Conservation (phyloP, 2,888 invertebrate genomes). For the Drosophila fungiperda region DNA sequence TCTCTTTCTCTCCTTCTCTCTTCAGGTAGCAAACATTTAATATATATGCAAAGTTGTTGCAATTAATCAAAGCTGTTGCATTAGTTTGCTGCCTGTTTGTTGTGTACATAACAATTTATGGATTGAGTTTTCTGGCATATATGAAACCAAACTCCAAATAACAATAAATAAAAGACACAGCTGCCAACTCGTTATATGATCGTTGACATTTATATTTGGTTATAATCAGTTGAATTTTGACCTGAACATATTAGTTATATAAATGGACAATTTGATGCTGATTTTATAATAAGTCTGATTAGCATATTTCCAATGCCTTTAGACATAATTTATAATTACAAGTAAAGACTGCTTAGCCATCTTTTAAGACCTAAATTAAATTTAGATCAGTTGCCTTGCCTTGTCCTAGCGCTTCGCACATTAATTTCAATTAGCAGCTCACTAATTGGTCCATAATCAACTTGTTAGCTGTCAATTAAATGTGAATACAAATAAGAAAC, state of each 20-base stretch:
- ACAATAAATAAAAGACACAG: constrained; percentile 13
- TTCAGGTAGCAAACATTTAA: constrained; percentile 49
- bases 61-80: constrained; percentile 67
- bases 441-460: constrained; percentile 66
- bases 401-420: constrained; percentile 24
- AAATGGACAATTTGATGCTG: neutral
- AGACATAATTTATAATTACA: neutral
- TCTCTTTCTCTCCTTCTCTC: neutral
- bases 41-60: constrained; percentile 58
- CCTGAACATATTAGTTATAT: neutral
- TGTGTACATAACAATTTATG: constrained; percentile 30
- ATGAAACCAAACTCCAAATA: constrained; percentile 7
- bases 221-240: constrained; percentile 23
- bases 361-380: neutral
- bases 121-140: constrained; percentile 24
- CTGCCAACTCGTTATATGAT: constrained; percentile 24
- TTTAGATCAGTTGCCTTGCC: neutral
- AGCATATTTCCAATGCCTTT: neutral
- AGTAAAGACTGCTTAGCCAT: neutral
- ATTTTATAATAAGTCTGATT: neutral
- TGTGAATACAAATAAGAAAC: constrained; percentile 28
- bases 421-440: constrained; percentile 62
- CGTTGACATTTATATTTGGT: constrained; percentile 31
- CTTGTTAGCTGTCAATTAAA: constrained; percentile 72
- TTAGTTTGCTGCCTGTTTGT: constrained; percentile 25